These are phyloP conservation scores for Geotrupes spiniger DNA, from an alignment of 2,888 invertebrate species.

Conservation along the genomic window DNA sequence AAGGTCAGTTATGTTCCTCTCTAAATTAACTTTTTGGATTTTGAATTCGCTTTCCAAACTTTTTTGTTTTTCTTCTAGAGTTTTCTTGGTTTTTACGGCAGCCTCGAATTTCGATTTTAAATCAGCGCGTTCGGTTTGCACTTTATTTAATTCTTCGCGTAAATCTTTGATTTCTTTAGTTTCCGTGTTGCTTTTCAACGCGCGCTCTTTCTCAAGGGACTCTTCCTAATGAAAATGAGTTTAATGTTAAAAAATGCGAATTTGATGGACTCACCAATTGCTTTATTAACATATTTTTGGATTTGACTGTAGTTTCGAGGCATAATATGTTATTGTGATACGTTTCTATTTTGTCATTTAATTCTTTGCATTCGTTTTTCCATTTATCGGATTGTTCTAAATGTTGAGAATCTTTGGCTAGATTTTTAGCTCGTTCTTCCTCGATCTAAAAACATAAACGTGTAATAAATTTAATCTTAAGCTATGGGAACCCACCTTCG, in stretches of 20 bases:
- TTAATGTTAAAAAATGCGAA: background rate
- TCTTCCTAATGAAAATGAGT: conserved; percentile 23
- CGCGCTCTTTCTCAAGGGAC: conserved; percentile 24
- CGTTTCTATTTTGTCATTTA: conserved; percentile 59
- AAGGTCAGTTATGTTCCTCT: conserved; percentile 59
- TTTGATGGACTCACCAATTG: conserved; percentile 54
- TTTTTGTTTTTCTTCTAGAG: conserved; percentile 54
- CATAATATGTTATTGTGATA: conserved; percentile 57
- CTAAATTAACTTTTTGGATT: conserved; percentile 62
- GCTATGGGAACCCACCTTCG: conserved; percentile 53
- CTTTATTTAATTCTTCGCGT: conserved; percentile 41
- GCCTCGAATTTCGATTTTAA: conserved; percentile 45
- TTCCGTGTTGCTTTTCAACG: conserved; percentile 18
- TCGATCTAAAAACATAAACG: conserved; percentile 40
- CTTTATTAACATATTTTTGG: conserved; percentile 61
- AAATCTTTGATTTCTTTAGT: conserved; percentile 44
- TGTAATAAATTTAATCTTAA: conserved; percentile 16
- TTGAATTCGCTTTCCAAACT: conserved; percentile 63
- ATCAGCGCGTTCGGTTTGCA: conserved; percentile 37
- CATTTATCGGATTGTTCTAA: conserved; percentile 53
- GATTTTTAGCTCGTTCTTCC: conserved; percentile 39
- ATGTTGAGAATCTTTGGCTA: conserved; percentile 50
- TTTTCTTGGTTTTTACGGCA: conserved; percentile 38
- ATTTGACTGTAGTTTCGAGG: conserved; percentile 29
- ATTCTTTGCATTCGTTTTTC: conserved; percentile 55